Base-by-base conservation (phyloP, 2,888 invertebrate species). In the Macropis europaea region DNA sequence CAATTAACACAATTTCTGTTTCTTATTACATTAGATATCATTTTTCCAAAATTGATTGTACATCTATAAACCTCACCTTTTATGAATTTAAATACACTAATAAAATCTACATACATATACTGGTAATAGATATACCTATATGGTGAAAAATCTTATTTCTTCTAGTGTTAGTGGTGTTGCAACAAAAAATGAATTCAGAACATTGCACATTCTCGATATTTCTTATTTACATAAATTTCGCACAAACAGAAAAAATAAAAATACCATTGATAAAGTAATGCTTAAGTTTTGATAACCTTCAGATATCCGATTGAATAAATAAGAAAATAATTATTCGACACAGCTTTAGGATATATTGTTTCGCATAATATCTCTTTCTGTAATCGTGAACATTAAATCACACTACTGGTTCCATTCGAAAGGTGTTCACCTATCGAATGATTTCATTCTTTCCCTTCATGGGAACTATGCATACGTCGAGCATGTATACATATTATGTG, bases 371-470 rank as follows among this genome's bases (percentile, higher is more conserved):
- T 22, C 11, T 17, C 6, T 1, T 2, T 9, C 17, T 11, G 6
- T 54, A 19, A 67, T 50, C 30, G 4, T 2, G 15, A 22, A n/a
- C 17, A 32, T 36, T 19, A 47, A 62, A 50, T 36, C 48, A 3
- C 5, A 7, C 1, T 3, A 6, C n/a, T 30, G n/a, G 32, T 32
- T 11, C 7, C 22, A 9, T 48, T 69, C 36, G 57, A 59, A 59
- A 62, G 72, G 50, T 40, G 61, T 43, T 11, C 11, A 36, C 0
- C 24, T 60, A 53, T 50, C 54, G 5, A 40, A 28, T 57, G 48
- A 53, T 62, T 68, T 62, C 48, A 43, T 62, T 48, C 60, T 48
- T 59, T 73, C 61, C 42, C 52, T 50, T 45, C 47, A 32, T 52
- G 60, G 36, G 56, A 73, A 60, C 32, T 26, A 30, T n/a, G 34